These are phyloP conservation scores for Sesamia inferens DNA, from an alignment of 2,888 invertebrate genomes.

Conservation along the genomic window DNA sequence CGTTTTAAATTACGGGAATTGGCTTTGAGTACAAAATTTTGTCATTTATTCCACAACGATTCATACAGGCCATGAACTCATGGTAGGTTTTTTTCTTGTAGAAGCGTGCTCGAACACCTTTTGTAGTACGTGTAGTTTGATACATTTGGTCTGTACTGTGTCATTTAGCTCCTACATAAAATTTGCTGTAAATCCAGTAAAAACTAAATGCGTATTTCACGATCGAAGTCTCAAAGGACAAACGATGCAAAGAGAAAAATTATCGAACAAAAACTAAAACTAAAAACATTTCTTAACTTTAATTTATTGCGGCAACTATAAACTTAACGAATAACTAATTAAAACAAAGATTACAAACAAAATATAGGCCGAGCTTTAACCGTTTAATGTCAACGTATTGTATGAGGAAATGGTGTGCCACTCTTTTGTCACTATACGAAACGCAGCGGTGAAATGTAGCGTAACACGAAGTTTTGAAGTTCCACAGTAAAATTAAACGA, in stretches of 20 bases:
- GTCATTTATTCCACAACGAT: background rate
- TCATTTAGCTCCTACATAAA: too few species aligned
- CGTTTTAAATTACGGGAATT: too few species aligned
- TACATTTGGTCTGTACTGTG: too few species aligned
- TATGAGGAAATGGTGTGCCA: slow-evolving; percentile 41
- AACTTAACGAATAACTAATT: slow-evolving; percentile 12
- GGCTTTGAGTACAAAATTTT: too few species aligned
- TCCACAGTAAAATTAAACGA: background rate
- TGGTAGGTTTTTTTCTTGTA: background rate
- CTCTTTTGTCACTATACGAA: slow-evolving; percentile 28
- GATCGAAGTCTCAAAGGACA: background rate
- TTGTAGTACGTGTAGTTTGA: too few species aligned
- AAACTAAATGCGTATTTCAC: background rate
- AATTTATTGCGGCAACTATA: slow-evolving; percentile 15
- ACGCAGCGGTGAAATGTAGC: slow-evolving; percentile 17
- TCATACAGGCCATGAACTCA: slow-evolving; percentile 8
- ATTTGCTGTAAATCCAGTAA: too few species aligned
- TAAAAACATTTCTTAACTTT: background rate
- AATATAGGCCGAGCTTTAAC: slow-evolving; percentile 37
- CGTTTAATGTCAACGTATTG: slow-evolving; percentile 31
- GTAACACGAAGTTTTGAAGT: slow-evolving; percentile 19
- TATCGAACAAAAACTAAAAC: background rate
- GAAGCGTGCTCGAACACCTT: background rate
- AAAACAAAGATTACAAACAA: slow-evolving; percentile 9
- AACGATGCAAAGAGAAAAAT: background rate